These are phyloP conservation scores for Drosophila merina DNA, from an alignment of 2,888 invertebrate species.

Conservation along the genomic window DNA sequence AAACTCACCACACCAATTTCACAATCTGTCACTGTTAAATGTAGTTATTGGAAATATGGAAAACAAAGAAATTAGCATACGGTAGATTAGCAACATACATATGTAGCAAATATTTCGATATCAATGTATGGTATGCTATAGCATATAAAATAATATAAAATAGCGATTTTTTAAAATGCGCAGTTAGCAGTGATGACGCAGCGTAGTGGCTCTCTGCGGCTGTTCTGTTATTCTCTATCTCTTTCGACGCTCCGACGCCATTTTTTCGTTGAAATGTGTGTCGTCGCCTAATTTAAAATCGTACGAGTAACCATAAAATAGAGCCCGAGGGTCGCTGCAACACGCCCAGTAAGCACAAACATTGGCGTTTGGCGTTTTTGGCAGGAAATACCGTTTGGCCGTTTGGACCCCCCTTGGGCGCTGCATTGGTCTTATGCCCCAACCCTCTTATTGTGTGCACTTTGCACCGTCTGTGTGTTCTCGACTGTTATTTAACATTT, in stretches of 20 bases:
- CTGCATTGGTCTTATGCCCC: conserved; percentile 65
- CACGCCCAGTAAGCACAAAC: conserved; percentile 20
- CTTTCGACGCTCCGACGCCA: conserved; percentile 7
- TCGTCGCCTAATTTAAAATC: conserved; percentile 65
- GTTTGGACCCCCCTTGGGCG: conserved; percentile 13
- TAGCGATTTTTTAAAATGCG: conserved; percentile 57
- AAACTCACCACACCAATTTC: conserved; percentile 59
- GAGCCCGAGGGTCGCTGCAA: conserved; percentile 32
- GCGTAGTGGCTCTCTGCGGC: conserved; percentile 46
- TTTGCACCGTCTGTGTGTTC: conserved; percentile 39
- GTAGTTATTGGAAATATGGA: conserved; percentile 16
- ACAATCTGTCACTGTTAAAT: conserved; percentile 40
- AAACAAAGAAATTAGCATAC: conserved; percentile 30
- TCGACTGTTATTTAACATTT: conserved; percentile 51
- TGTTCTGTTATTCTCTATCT: conserved; percentile 28
- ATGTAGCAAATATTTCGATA: neutral
- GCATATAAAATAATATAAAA: conserved; percentile 42
- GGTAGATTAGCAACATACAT: neutral
- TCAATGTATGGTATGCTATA: conserved; percentile 12
- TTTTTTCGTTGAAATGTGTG: conserved; percentile 65
- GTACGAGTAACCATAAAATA: conserved; percentile 40
- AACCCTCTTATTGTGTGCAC: conserved; percentile 49
- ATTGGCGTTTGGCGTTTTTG: conserved; percentile 8
- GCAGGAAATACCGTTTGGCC: conserved; percentile 10
- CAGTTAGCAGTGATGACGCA: conserved; percentile 78